A percentile compares a stretch with the other conserved stretches of the same genome.
Evolutionary conservation across 1,140 invertebrate species (phyloP).

Genomic region (Zaprionus tsacasi): DNA sequence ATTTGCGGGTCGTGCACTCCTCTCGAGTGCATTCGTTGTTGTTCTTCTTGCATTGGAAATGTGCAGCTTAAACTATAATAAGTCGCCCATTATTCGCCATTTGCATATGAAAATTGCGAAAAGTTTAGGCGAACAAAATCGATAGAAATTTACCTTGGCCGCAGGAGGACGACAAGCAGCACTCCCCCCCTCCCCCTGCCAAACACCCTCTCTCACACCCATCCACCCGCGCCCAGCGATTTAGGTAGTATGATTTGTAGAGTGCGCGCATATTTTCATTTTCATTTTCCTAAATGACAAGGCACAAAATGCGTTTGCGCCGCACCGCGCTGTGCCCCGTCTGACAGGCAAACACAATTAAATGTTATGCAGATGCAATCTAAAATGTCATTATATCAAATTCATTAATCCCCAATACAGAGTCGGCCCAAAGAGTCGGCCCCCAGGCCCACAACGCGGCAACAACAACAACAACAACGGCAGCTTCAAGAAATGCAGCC

Average conservation of each 20-base stretch:
- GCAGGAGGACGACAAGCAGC: conserved; percentile 6
- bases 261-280: conserved; percentile 38
- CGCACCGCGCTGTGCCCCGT: conserved; percentile 23
- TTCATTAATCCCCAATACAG: conserved; percentile 78
- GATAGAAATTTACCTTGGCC: conserved; percentile 51
- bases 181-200: not conserved
- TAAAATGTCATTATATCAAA: conserved; percentile 84
- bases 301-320: conserved; percentile 73
- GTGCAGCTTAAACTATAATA: conserved; percentile 60
- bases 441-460: conserved; percentile 49
- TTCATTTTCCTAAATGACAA: conserved; percentile 70
- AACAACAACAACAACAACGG: conserved; percentile 55
- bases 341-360: conserved; percentile 82
- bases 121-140: conserved; percentile 66
- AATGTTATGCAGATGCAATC: conserved; percentile 83
- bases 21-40: conserved; percentile 46
- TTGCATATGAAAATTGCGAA: conserved; percentile 66
- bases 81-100: conserved; percentile 62
- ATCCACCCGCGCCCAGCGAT: conserved; percentile 4
- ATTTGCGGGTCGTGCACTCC: not conserved
- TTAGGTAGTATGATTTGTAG: conserved; percentile 36
- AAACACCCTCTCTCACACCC: not conserved
- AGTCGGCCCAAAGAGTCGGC: conserved; percentile 13
- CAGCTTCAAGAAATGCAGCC: conserved; percentile 56
- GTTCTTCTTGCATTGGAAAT: conserved; percentile 46